Evolutionary conservation across 2,888 invertebrate species (phyloP), one percentile per base, ranked within the genome.

Genomic region (Drosophila tripunctata): DNA sequence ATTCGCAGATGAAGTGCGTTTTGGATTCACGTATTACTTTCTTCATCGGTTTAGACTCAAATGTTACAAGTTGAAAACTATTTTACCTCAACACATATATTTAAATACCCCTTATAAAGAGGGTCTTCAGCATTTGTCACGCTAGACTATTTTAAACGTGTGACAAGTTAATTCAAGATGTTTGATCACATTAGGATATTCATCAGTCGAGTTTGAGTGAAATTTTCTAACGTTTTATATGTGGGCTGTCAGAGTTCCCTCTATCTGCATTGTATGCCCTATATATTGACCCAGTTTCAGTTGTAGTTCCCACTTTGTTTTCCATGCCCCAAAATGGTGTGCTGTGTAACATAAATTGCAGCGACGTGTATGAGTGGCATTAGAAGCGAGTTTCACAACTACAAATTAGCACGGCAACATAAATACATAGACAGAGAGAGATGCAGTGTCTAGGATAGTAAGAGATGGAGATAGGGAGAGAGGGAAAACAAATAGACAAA

Each of bases 341-440:
- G 65, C 56, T 78, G 63, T 57, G n/a, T n/a, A n/a, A n/a, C n/a
- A n/a, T n/a, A 78, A 76, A 78, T 70, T 67, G 71, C 55, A 41
- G 40, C 45, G 48, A 36, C 27, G n/a, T 12, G 48, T 27, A 65
- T 68, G 52, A 63, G 57, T 50, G 36, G 66, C 67, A 66, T 57
- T 47, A 58, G 61, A 54, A 19, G 47, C 47, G 45, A 44, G 41
- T 60, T 56, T 36, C 41, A 70, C 57, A 66, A 68, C 56, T 78
- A 65, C 60, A 82, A 63, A 78, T 78, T 75, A 78, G 71, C 60
- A 56, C 30, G 15, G 12, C 14, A n/a, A 15, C 27, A 24, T 6
- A 44, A 17, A 12, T 14, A 24, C 5, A 54, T 10, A 24, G 17
- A 6, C 19, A n/a, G 15, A 15, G 15, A 33, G 14, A 22, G 21